A percentile compares a stretch with the other conserved stretches of the same genome.
phyloP scores from a whole-genome alignment of 1,140 invertebrate species.

The Tetragonula clypearis region DNA sequence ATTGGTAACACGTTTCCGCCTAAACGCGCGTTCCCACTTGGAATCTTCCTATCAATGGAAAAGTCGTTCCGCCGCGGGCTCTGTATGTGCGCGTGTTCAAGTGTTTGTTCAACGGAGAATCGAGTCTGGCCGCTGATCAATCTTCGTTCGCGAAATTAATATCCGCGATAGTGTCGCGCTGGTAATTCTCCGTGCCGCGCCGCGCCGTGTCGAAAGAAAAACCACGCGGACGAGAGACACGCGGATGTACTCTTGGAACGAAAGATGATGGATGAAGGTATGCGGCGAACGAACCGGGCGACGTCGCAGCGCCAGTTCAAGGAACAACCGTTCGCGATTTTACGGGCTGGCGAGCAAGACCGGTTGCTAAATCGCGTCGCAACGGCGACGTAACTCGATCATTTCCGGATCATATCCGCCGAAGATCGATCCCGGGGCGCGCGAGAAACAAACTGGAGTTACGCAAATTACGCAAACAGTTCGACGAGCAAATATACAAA shows the following conservation, averaged over 20 bases:
- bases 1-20: slow-evolving; percentile 1
- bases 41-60: not conserved
- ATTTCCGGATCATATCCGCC: not conserved
- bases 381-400: not conserved
- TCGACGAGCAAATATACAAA: not conserved
- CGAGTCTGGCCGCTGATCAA: not conserved
- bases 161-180: not conserved
- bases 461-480: not conserved
- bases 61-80: not conserved
- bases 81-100: too few relatives aligned
- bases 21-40: not conserved
- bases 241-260: not conserved
- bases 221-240: not conserved
- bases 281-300: not conserved
- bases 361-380: not conserved
- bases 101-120: not conserved
- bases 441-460: not conserved
- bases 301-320: not conserved
- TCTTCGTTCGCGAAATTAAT: slow-evolving; percentile 9
- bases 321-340: not conserved
- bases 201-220: not conserved
- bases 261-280: slow-evolving; percentile 19
- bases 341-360: not conserved
- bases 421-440: not conserved
- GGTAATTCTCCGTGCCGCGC: not conserved